Percentiles rank a stretch among this genome's conserved stretches.
Conservation (phyloP, 2,888 invertebrate species). For the Drosophila austrosaltans region DNA sequence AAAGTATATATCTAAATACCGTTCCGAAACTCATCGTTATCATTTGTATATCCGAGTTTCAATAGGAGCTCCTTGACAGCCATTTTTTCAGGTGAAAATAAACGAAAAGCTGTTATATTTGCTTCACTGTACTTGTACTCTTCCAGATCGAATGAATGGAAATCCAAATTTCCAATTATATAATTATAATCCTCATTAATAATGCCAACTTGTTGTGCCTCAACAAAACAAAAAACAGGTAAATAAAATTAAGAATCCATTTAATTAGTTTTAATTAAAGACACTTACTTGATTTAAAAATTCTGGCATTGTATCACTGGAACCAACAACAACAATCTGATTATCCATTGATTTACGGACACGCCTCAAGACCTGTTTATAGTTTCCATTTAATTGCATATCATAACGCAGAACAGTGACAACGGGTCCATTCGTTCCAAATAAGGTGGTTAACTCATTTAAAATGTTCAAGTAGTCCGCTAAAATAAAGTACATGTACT, state of each 20-base stretch:
- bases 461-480: conserved; percentile 87
- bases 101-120: conserved; percentile 90
- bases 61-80: conserved; percentile 83
- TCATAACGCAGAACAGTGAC: conserved; percentile 87
- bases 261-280: neutral
- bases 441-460: conserved; percentile 89
- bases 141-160: conserved; percentile 87
- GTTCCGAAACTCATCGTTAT: conserved; percentile 73
- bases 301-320: conserved; percentile 85
- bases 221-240: neutral
- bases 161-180: conserved; percentile 91
- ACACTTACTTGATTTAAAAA: conserved; percentile 84
- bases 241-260: too few relatives aligned
- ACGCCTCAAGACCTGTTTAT: conserved; percentile 87
- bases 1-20: conserved; percentile 41
- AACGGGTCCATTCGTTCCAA: conserved; percentile 85
- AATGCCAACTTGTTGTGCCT: conserved; percentile 97
- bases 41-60: conserved; percentile 64
- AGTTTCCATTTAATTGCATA: conserved; percentile 88
- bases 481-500: conserved; percentile 17
- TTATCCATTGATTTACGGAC: conserved; percentile 88
- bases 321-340: conserved; percentile 90
- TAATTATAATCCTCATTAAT: conserved; percentile 96
- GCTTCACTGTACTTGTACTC: conserved; percentile 92
- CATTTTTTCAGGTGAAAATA: conserved; percentile 86